phyloP scores from a whole-genome alignment of 2,797 vertebrate species.

The Squalus acanthias region DNA sequence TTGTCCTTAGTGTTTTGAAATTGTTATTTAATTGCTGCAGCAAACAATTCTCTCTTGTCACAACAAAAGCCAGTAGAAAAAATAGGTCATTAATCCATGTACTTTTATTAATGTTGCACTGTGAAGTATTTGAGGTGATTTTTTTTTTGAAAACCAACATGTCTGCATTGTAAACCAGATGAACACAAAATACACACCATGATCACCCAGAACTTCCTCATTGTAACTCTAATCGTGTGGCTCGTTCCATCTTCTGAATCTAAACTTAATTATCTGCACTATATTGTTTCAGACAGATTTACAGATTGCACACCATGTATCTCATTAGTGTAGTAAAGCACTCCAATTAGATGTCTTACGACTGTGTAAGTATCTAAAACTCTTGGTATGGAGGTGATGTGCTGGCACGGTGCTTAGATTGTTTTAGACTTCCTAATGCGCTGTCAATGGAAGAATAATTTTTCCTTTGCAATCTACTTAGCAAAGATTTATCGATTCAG shows the following conservation, averaged over 20 bases:
- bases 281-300: conserved; percentile 62
- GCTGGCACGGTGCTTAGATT: conserved; percentile 86
- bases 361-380: not conserved
- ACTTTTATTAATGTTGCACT: conserved; percentile 40
- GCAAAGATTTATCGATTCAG: conserved; percentile 98
- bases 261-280: conserved; percentile 8
- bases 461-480: conserved; percentile 99
- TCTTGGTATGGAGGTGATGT: conserved; percentile 67
- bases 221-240: not conserved
- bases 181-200: not conserved
- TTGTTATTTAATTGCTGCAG: conserved; percentile 55
- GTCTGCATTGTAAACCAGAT: not conserved
- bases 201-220: not conserved
- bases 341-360: conserved; percentile 5
- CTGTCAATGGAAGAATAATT: conserved; percentile 84
- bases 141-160: not conserved
- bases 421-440: conserved; percentile 90
- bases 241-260: conserved; percentile 20
- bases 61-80: conserved; percentile 47
- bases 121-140: not conserved
- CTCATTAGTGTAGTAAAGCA: conserved; percentile 28
- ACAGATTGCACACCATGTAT: conserved; percentile 42
- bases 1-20: conserved; percentile 49
- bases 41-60: conserved; percentile 47
- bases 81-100: conserved; percentile 48